A percentile compares a stretch with the other conserved stretches of the same genome.
Evolutionary conservation across 2,113 vertebrate species (phyloP).

Genomic region (Platichthys stellatus): DNA sequence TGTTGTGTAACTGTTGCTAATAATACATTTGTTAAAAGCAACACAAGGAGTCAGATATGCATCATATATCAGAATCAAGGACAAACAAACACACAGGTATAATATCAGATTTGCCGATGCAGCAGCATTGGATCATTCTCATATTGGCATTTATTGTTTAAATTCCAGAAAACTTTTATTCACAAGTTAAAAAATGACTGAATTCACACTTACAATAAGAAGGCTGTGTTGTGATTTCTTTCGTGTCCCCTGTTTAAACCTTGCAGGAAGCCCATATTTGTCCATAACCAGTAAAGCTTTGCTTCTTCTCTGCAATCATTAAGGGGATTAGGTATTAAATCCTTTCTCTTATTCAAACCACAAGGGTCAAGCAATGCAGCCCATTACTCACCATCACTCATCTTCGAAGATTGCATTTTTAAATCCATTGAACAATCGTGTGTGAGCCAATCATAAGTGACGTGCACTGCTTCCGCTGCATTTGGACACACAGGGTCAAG

Average conservation of each 20-base stretch:
- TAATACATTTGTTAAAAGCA: neutral
- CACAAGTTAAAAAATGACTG: no score
- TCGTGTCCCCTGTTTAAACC: neutral
- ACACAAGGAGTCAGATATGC: no score
- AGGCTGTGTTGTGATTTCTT: conserved; percentile 3
- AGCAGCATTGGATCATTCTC: no score
- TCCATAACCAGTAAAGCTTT: conserved; percentile 15
- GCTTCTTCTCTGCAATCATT: conserved; percentile 60
- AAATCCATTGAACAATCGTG: neutral
- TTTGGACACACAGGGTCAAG: no score
- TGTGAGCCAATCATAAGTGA: neutral
- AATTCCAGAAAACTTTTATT: no score
- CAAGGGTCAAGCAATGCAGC: conserved; percentile 9
- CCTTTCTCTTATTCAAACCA: conserved; percentile 38
- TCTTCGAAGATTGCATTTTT: neutral
- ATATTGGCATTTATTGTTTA: no score
- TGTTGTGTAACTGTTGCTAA: neutral
- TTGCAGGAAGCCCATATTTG: conserved; percentile 62
- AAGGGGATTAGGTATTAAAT: conserved; percentile 51
- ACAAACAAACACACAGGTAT: no score
- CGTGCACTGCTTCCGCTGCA: no score
- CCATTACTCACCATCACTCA: conserved; percentile 5
- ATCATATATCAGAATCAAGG: no score
- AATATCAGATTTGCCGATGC: no score
- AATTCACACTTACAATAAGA: no score